Percentiles rank a stretch among this genome's conserved stretches.
phyloP scores from a whole-genome alignment of 1,140 invertebrate species.

The Metaphire vulgaris region DNA sequence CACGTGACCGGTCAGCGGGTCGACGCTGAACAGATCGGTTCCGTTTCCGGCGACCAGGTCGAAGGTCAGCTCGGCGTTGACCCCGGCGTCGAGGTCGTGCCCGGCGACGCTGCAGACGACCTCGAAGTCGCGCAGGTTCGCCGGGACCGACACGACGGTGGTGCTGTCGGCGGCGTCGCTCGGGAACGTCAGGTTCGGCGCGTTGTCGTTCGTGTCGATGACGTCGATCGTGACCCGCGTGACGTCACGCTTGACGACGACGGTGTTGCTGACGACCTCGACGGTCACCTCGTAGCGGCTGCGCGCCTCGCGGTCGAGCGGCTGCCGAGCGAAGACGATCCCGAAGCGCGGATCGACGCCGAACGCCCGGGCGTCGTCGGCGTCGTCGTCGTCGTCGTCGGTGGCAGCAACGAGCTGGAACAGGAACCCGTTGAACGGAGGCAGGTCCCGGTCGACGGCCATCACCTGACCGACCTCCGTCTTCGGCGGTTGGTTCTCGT shows the following conservation, averaged over 20 bases:
- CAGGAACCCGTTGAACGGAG: not conserved
- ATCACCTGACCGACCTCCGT: constrained; percentile 17
- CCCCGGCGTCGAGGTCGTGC: constrained; percentile 12
- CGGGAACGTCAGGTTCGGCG: constrained; percentile 16
- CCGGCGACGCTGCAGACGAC: not conserved
- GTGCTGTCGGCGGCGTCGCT: not conserved
- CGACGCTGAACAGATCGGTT: constrained; percentile 16
- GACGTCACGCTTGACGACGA: not conserved
- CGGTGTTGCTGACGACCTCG: constrained; percentile 10
- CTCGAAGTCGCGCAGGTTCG: not conserved
- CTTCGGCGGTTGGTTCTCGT: constrained; percentile 15
- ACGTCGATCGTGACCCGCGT: constrained; percentile 7
- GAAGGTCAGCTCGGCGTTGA: constrained; percentile 14
- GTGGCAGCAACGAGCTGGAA: constrained; percentile 8
- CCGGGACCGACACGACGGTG: not conserved
- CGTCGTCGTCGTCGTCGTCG: no score
- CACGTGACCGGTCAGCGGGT: constrained; percentile 15
- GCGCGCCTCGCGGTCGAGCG: constrained; percentile 16
- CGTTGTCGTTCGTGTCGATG: constrained; percentile 22
- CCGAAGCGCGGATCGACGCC: constrained; percentile 13
- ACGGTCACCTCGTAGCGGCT: constrained; percentile 12
- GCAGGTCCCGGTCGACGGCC: constrained; percentile 12
- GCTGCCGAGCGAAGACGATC: constrained; percentile 3
- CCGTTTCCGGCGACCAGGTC: constrained; percentile 16
- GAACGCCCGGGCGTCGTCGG: not conserved